phyloP scores from a whole-genome alignment of 1,140 invertebrate genomes.

The Brachionus plicatilis region DNA sequence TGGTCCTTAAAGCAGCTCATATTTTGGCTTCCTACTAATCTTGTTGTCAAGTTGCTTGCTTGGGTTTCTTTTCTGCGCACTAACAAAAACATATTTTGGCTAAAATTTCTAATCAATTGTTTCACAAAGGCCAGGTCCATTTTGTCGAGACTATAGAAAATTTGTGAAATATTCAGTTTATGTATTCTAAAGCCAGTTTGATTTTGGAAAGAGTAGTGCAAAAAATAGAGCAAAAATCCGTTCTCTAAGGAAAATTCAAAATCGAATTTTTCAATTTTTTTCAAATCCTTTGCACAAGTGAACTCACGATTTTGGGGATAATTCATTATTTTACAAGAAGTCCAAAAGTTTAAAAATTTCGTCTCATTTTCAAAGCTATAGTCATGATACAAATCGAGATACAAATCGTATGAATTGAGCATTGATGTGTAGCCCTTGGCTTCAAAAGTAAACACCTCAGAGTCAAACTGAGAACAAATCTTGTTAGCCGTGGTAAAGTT shows the following conservation, averaged over 20 bases:
- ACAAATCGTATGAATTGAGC: neutral
- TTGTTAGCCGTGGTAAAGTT: neutral
- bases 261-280: neutral
- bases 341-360: neutral
- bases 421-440: neutral
- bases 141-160: neutral
- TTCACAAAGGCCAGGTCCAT: neutral
- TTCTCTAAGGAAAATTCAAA: neutral
- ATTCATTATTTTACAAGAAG: neutral
- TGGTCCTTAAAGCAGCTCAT: neutral
- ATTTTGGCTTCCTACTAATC: neutral
- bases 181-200: conserved; percentile 2
- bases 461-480: neutral
- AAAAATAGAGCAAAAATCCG: neutral
- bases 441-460: conserved; percentile 11
- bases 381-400: neutral
- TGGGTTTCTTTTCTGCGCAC: neutral
- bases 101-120: neutral
- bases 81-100: neutral
- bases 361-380: neutral
- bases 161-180: neutral
- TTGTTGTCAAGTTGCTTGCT: neutral
- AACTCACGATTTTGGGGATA: neutral
- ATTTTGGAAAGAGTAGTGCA: neutral
- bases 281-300: neutral